Evolutionary conservation across 2,797 vertebrate species (phyloP), one percentile per base, ranked within the genome.

Genomic region (Poecilia velifera): DNA sequence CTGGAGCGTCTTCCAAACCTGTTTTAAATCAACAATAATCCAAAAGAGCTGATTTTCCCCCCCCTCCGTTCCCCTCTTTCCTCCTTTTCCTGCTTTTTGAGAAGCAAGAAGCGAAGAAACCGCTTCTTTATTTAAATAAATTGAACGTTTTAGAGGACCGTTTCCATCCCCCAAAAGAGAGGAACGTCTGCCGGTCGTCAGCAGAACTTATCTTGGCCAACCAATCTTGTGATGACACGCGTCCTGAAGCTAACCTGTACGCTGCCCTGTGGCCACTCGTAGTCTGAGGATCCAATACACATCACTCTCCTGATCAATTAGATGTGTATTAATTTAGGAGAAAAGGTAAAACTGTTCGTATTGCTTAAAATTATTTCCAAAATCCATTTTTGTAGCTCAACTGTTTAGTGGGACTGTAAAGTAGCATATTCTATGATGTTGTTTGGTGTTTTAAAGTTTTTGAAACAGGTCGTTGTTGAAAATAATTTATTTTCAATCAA

Each of bases 11-110:
- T 94, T 95, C 93, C 84, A 79, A 95, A 96, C 95, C 95, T 91
- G 94, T 96, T 97, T 97, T 96, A 96, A 96, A 96, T 96, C 92
- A 94, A 94, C 93, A 91, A 81, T 82, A 90, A 92, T 91, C 94
- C 84, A 88, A 82, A 87, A 74, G 82, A 4, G 28, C 22, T 8
- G 51, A 72, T 25, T 55, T 77, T 75, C 47, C 83, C 73, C 43
- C 79, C 84, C 78, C 75, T 82, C 79, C 77, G 57, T 81, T 76
- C 6, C 16, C n/a, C 12, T 34, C 34, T 36, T 64, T 64, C 28
- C 57, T 28, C 12, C 28, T 39, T 66, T 66, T 36, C 14, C 4
- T 18, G 4, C 20, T 22, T 39, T 68, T 68, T 41, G 39, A 81
- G 47, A 66, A 78, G 74, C 72, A 73, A 73, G 84, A 87, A 80